These are phyloP conservation scores for Callyntrura guangdongensis DNA, from an alignment of 2,888 invertebrate genomes.

Conservation along the genomic window DNA sequence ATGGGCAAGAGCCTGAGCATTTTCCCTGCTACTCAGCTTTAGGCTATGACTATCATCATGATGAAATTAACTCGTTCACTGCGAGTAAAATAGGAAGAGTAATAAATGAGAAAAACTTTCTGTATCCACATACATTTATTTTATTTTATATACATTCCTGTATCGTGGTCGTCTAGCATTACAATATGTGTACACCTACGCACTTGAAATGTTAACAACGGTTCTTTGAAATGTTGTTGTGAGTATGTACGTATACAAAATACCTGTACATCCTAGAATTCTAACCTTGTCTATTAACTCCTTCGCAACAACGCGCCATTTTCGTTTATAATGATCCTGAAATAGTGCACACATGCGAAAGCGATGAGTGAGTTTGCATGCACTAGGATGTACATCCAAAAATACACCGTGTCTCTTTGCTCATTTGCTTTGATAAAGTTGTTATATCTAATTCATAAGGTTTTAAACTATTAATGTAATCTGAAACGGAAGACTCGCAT, in stretches of 20 bases:
- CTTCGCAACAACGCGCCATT: neutral
- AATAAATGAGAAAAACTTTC: slow-evolving; percentile 40
- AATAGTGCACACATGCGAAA: slow-evolving; percentile 28
- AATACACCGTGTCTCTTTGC: slow-evolving; percentile 20
- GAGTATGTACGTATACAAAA: neutral
- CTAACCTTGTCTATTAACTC: neutral
- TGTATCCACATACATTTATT: slow-evolving; percentile 7
- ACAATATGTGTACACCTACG: neutral
- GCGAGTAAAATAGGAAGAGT: slow-evolving; percentile 21
- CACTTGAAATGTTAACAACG: neutral
- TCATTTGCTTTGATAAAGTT: slow-evolving; percentile 53
- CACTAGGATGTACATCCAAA: neutral
- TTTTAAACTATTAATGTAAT: slow-evolving; percentile 32
- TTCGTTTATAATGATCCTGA: slow-evolving; percentile 44
- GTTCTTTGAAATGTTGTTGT: neutral
- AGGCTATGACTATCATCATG: slow-evolving; percentile 72
- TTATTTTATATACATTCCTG: neutral
- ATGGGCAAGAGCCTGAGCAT: slow-evolving; percentile 6
- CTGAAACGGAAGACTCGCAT: neutral
- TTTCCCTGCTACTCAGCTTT: slow-evolving; percentile 38
- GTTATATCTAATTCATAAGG: slow-evolving; percentile 7
- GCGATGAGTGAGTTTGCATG: slow-evolving; percentile 19
- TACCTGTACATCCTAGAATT: neutral
- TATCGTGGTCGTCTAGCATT: neutral
- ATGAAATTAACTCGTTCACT: slow-evolving; percentile 73